Conservation (phyloP, 1,140 invertebrate species). For the Homalodisca vitripennis region DNA sequence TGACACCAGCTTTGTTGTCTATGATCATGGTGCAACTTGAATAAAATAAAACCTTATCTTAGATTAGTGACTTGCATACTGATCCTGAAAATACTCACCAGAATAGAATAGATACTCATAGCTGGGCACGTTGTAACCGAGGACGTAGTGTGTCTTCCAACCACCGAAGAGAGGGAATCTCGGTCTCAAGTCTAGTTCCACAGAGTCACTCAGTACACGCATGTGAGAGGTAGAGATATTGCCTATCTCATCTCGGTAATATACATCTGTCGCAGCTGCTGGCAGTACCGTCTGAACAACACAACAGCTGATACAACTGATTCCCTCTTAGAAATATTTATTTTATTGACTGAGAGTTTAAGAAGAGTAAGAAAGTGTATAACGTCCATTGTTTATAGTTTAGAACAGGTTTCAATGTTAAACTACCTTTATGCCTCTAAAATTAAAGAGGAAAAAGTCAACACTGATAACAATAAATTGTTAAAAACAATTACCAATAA, state of each 20-base stretch:
- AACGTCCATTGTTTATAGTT: no score
- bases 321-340: no score
- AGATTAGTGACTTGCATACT: not conserved
- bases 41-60: not conserved
- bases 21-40: no score
- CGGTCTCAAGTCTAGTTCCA: constrained; percentile 92
- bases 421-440: no score
- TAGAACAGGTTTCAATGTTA: no score
- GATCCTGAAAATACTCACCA: constrained; percentile 50
- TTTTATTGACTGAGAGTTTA: no score
- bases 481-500: no score
- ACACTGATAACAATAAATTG: no score
- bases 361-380: no score
- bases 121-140: constrained; percentile 97
- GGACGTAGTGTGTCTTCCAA: constrained; percentile 96
- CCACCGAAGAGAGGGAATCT: constrained; percentile 98
- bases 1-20: no score
- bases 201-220: constrained; percentile 80
- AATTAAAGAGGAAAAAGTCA: no score
- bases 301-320: no score
- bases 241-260: constrained; percentile 97
- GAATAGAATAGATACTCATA: constrained; percentile 91
- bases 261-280: constrained; percentile 85
- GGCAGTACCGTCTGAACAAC: constrained; percentile 76
- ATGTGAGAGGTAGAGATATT: constrained; percentile 99